Conservation (phyloP, 2,113 vertebrate species). For the Hylia prasina region DNA sequence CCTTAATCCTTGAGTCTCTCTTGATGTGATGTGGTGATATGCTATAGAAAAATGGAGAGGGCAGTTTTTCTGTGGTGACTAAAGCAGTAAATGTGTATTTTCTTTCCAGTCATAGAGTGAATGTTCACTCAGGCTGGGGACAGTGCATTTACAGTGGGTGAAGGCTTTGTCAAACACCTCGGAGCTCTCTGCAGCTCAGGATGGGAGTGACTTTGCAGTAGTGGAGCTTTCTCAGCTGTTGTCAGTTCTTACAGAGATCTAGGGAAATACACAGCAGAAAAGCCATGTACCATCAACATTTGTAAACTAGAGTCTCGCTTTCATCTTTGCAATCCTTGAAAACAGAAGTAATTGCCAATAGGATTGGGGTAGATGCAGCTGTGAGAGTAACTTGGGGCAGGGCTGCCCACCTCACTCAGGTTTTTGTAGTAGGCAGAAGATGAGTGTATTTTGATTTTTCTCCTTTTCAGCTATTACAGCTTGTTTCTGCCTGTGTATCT, state of each 20-base stretch:
- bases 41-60: neutral
- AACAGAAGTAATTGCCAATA: neutral
- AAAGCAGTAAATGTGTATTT: neutral
- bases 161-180: neutral
- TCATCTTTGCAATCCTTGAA: neutral
- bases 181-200: fast-evolving
- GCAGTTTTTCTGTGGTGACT: neutral
- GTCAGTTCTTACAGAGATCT: neutral
- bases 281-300: too few relatives aligned
- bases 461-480: neutral
- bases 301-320: neutral
- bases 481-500: neutral
- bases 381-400: neutral
- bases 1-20: neutral
- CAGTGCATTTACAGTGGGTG: neutral
- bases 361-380: neutral
- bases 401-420: neutral
- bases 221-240: neutral
- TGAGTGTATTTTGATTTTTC: neutral
- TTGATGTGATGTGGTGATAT: neutral
- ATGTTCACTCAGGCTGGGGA: neutral
- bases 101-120: neutral
- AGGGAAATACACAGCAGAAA: neutral
- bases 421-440: neutral
- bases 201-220: neutral